Base-by-base conservation (phyloP, 2,888 invertebrate genomes). In the Caenorhabditis doughertyi region DNA sequence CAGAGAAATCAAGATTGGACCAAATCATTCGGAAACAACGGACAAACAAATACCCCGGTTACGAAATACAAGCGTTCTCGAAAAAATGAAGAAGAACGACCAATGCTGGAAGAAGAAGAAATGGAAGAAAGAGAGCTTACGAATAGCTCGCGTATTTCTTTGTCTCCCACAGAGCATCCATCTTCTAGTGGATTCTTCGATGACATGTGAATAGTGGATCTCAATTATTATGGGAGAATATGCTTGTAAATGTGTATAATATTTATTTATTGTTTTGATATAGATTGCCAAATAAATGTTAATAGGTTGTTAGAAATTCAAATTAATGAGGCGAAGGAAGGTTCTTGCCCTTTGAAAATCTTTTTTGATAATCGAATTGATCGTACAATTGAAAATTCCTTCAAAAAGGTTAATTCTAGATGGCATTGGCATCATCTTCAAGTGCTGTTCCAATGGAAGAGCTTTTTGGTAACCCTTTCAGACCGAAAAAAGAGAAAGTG, bases 401-500 rank as follows among this genome's bases (percentile, higher is more conserved):
- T 16, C 3, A 5, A 16, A 42, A 32, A 13, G 39, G 13, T 9
- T 16, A 9, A 32, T 71, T 72, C 11, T 32, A 84, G 83, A 84
- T 84, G 83, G 60, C 83, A 2, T 13, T 71, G 29, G 72, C 83
- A 9, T 49, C 82, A 13, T 71, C 79, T 21, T 77, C 77, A 18
- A 72, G 39, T 56, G 58, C 74, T n/a, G 51, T 79, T 16, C 62
- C 81, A n/a, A 84, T 88, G 84, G 88, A 88, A 58, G 84, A 87
- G 29, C 70, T 88, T 32, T 88, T 88, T 60, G 87, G 86, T 21
- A 87, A 88, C 82, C 88, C 88, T 21, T 88, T 88, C 58, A 67
- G 68, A 35, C 80, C 81, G 29, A 81, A 84, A 47, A 85, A 81
- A 51, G 83, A 72, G 47, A 71, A 67, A 71, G 60, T 70, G 8